Evolutionary conservation across 2,888 invertebrate genomes (phyloP).

Genomic region (Linyphia triangularis): DNA sequence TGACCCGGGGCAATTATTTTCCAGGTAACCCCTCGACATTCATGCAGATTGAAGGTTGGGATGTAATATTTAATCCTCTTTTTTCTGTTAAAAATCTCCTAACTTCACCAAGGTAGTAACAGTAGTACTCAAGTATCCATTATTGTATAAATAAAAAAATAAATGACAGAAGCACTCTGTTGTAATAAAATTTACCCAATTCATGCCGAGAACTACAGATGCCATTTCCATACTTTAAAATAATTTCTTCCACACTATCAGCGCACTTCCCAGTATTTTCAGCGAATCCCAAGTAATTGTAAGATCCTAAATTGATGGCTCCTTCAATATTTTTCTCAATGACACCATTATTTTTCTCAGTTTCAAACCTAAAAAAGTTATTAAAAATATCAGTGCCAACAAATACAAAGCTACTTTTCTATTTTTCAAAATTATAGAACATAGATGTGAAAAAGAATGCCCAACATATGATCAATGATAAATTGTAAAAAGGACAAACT

Average conservation of each 20-base stretch:
- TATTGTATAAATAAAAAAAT: no score
- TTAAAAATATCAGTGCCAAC: no score
- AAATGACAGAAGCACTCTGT: background rate
- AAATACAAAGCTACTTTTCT: background rate
- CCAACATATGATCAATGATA: no score
- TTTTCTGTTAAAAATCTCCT: no score
- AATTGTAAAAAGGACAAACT: no score
- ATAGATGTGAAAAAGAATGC: no score
- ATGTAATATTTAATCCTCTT: no score
- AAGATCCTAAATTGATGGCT: constrained; percentile 97
- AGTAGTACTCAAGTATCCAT: no score
- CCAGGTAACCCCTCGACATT: no score
- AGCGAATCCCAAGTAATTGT: constrained; percentile 99
- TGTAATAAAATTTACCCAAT: constrained; percentile 83
- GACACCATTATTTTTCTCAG: constrained; percentile 82
- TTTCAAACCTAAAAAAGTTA: constrained; percentile 50
- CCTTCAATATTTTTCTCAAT: constrained; percentile 87
- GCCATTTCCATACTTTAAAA: constrained; percentile 87
- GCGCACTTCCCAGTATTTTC: constrained; percentile 89
- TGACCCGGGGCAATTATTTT: no score
- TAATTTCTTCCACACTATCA: constrained; percentile 85
- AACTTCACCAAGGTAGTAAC: no score
- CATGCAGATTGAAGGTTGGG: no score
- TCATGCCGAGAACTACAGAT: constrained; percentile 89
- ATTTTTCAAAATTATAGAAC: background rate